Base-by-base conservation (phyloP, 2,113 vertebrate species). In the Ictalurus furcatus region DNA sequence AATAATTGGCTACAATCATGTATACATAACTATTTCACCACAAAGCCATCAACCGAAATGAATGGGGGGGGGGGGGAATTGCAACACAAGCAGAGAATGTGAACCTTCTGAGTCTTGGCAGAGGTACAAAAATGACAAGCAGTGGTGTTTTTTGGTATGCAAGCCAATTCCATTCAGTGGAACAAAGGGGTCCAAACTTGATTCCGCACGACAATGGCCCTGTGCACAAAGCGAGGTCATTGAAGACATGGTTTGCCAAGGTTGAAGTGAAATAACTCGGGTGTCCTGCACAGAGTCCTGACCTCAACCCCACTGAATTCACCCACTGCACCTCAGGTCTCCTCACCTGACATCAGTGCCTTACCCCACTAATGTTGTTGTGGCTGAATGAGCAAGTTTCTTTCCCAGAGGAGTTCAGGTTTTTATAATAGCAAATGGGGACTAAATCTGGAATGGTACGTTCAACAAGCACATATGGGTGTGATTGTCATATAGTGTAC, bases 1-100 rank as follows among this genome's bases (percentile, higher is more conserved):
- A 85, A 12, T 67, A n/a, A 85, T 34, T 85, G 16, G 28, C 17
- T 85, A 54, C 84, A 54, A 54, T 54, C 84, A 83, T 61, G 11
- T 6, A 37, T 19, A 4, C 17, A 61, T 83, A 61, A 83, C 63
- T 54, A 80, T 83, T 83, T 61, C 19, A 40, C 19, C 19, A 83
- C 56, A 21, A 83, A 83, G 52, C 80, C 5, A 37, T 61, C 17
- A 83, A 25, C 2, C 61, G 19, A 0, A 34, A 58, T 56, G 2
- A 83, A 81, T 23, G 25, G 13, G 21, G 11, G 9, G 25, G 13
- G 21, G 11, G 9, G 34, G 37, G 0, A 83, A 58, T 34, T 82
- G 28, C n/a, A 82, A 30, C 9, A 12, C 30, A 59, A 37, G 80
- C n/a, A 11, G 52, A 17, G 16, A 82, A 82, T 82, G 79, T 58